These are phyloP conservation scores for Drosophila pseudoobscura DNA, from an alignment of 1,140 invertebrate genomes.

Conservation along the genomic window DNA sequence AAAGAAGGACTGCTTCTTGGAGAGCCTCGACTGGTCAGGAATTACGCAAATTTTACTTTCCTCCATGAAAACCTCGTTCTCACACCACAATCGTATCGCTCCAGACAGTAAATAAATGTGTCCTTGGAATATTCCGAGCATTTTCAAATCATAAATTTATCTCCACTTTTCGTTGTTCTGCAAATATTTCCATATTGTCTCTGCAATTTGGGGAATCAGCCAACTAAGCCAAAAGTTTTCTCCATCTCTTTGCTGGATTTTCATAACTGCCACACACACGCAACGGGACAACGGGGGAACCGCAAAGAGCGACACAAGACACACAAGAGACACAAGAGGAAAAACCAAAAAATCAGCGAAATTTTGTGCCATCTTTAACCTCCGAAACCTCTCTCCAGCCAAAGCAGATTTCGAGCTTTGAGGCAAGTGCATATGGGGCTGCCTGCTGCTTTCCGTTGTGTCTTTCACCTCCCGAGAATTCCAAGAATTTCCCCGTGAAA, in stretches of 20 bases:
- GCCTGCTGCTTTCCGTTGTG: conserved; percentile 23
- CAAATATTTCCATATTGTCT: conserved; percentile 13
- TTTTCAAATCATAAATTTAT: conserved; percentile 3
- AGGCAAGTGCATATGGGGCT: too few relatives aligned
- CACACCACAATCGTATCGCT: too few relatives aligned
- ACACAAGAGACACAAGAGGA: background rate
- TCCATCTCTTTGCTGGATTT: conserved; percentile 5
- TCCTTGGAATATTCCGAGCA: background rate
- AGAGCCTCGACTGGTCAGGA: too few relatives aligned
- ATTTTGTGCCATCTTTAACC: conserved; percentile 14
- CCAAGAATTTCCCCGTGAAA: conserved; percentile 51
- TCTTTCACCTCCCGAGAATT: conserved; percentile 33
- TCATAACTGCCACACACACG: conserved; percentile 21
- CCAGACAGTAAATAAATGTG: too few relatives aligned
- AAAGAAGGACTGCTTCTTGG: too few relatives aligned
- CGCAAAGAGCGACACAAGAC: too few relatives aligned
- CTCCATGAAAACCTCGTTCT: too few relatives aligned
- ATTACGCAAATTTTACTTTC: too few relatives aligned
- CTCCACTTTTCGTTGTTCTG: background rate
- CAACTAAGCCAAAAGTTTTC: conserved; percentile 27
- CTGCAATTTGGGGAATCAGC: conserved; percentile 9
- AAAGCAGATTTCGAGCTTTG: conserved; percentile 12
- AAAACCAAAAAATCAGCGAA: conserved; percentile 25
- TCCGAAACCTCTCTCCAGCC: background rate
- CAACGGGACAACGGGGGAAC: background rate